phyloP scores from a whole-genome alignment of 2,113 vertebrate species.

The Semicossyphus pulcher region DNA sequence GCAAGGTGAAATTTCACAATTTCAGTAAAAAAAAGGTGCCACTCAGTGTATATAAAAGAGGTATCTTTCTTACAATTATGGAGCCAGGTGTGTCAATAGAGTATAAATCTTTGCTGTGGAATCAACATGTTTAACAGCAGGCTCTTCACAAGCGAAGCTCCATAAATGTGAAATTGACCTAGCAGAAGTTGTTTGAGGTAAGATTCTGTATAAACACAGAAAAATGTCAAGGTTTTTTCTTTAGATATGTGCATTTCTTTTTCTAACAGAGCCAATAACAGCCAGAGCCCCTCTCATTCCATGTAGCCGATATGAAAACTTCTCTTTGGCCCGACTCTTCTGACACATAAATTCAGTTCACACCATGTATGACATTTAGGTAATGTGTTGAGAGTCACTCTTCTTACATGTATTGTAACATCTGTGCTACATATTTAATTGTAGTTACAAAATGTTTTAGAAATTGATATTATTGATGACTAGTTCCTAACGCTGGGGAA shows the following conservation, averaged over 20 bases:
- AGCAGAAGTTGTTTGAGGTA: conserved; percentile 63
- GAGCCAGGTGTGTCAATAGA: conserved; percentile 68
- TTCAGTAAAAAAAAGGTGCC: conserved; percentile 76
- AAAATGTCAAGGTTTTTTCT: conserved; percentile 76
- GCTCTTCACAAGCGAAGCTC: conserved; percentile 61
- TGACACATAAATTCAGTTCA: no score
- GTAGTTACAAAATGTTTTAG: no score
- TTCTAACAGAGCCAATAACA: conserved; percentile 8
- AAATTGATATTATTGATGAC: not conserved
- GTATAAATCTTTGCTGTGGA: conserved; percentile 73
- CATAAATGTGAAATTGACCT: conserved; percentile 77
- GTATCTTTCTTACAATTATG: conserved; percentile 72
- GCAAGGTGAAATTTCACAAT: conserved; percentile 84
- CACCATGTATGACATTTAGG: conserved; percentile 59
- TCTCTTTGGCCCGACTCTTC: conserved; percentile 43
- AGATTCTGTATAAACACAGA: conserved; percentile 67
- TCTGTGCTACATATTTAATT: no score
- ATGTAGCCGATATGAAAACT: conserved; percentile 57
- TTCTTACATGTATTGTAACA: not conserved
- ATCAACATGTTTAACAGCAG: conserved; percentile 30
- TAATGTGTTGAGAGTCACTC: conserved; percentile 26
- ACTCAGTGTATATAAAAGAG: conserved; percentile 65
- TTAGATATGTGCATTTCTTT: conserved; percentile 34
- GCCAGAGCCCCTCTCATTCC: conserved; percentile 42
- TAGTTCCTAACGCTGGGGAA: not conserved